Evolutionary conservation across 2,888 invertebrate species (phyloP).

Genomic region (Esperia sulphurella): DNA sequence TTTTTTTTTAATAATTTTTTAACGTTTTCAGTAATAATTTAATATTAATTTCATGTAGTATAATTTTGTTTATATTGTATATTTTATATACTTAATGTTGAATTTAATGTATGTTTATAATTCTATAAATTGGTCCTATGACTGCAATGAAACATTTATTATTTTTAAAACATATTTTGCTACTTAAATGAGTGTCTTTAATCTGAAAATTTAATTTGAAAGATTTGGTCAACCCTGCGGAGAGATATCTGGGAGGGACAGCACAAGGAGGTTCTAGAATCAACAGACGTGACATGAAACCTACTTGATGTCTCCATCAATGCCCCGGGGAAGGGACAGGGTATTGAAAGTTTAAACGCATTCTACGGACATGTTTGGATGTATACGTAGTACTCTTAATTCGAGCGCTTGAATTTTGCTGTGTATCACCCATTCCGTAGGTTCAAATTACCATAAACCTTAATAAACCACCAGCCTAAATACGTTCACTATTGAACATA

Average conservation of each 20-base stretch:
- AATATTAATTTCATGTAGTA: too few species aligned
- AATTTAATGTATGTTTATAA: too few species aligned
- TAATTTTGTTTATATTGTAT: too few species aligned
- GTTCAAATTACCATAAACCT: too few species aligned
- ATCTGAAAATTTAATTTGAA: too few species aligned
- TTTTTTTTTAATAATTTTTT: too few species aligned
- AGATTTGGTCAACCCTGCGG: background rate
- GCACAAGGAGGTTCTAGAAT: slow-evolving; percentile 6
- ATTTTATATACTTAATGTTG: too few species aligned
- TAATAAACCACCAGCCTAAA: too few species aligned
- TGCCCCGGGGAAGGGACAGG: slow-evolving; percentile 2
- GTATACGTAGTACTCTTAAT: background rate
- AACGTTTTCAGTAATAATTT: too few species aligned
- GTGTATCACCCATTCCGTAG: background rate
- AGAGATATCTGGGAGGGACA: slow-evolving; percentile 1
- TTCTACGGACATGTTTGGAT: background rate
- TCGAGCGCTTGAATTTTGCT: background rate
- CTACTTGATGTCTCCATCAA: slow-evolving; percentile 17
- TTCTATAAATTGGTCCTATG: too few species aligned
- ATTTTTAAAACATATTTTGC: background rate
- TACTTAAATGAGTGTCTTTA: background rate
- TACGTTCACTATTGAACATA: too few species aligned
- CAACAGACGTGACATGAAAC: slow-evolving; percentile 18
- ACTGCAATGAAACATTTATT: too few species aligned
- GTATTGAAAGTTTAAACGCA: slow-evolving; percentile 10